A percentile compares a stretch with the other conserved stretches of the same genome.
phyloP scores from a whole-genome alignment of 2,888 invertebrate genomes.

The Lamellibrachia columna region DNA sequence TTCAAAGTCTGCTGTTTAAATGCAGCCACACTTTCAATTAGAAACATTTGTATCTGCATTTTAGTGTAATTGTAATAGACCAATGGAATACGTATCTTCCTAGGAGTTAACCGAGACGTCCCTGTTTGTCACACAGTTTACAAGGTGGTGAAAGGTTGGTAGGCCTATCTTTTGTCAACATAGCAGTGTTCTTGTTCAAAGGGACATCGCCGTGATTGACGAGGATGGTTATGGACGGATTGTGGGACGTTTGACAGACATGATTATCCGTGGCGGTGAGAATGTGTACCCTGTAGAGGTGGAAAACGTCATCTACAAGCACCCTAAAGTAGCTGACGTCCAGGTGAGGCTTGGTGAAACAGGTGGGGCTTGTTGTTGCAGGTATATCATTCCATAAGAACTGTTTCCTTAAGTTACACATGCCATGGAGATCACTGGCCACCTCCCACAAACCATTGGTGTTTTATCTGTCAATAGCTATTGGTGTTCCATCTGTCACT shows the following conservation, averaged over 20 bases:
- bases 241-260: constrained; percentile 80
- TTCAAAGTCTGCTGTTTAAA: too few species aligned
- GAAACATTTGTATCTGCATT: too few species aligned
- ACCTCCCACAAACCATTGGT: too few species aligned
- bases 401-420: constrained; percentile 56
- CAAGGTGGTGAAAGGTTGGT: too few species aligned
- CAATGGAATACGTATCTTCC: too few species aligned
- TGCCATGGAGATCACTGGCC: too few species aligned
- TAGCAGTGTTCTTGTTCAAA: constrained; percentile 53
- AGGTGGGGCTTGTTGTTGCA: too few species aligned
- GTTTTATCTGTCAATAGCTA: background rate
- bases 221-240: constrained; percentile 78
- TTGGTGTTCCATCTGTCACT: background rate
- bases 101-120: too few species aligned
- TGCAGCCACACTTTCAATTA: too few species aligned
- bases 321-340: constrained; percentile 79
- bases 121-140: too few species aligned
- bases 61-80: too few species aligned
- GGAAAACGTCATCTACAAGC: constrained; percentile 79
- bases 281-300: constrained; percentile 84
- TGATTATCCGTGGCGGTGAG: constrained; percentile 84
- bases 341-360: constrained; percentile 48
- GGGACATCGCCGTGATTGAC: constrained; percentile 77
- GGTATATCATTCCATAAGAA: constrained; percentile 46
- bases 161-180: too few species aligned